Percentiles rank a stretch among this genome's conserved stretches.
phyloP scores from a whole-genome alignment of 1,140 invertebrate genomes.

The Drosophila subpulchrella region DNA sequence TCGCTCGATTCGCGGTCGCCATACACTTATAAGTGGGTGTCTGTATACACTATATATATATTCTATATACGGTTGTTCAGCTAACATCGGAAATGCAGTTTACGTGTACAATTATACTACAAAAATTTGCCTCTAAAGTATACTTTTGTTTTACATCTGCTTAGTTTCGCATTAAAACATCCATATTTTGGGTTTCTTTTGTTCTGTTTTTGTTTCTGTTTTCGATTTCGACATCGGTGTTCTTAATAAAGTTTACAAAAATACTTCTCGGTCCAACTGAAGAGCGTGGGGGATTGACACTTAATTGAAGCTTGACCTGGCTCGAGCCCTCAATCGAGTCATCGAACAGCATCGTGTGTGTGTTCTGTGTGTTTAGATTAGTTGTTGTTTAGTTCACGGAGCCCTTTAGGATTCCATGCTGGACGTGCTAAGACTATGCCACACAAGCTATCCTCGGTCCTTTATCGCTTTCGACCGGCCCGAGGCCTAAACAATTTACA shows the following conservation, averaged over 20 bases:
- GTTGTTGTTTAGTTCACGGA: constrained; percentile 36
- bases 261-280: constrained; percentile 61
- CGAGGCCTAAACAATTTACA: constrained; percentile 57
- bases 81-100: constrained; percentile 63
- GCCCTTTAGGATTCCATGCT: constrained; percentile 29
- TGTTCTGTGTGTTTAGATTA: constrained; percentile 16
- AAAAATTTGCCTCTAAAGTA: constrained; percentile 71
- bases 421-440: constrained; percentile 59
- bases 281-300: constrained; percentile 54
- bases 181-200: constrained; percentile 31
- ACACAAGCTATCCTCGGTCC: constrained; percentile 35
- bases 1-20: constrained; percentile 12
- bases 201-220: constrained; percentile 1
- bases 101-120: constrained; percentile 68
- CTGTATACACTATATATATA: constrained; percentile 8
- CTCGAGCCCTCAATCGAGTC: constrained; percentile 50
- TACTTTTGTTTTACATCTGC: constrained; percentile 44
- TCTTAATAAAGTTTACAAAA: constrained; percentile 67
- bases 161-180: constrained; percentile 48
- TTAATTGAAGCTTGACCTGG: constrained; percentile 54
- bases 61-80: constrained; percentile 42
- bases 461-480: constrained; percentile 12
- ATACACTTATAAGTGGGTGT: constrained; percentile 18
- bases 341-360: constrained; percentile 25
- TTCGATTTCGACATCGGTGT: constrained; percentile 20